Evolutionary conservation across 2,888 invertebrate species (phyloP).

Genomic region (Dexiosoma caninum): DNA sequence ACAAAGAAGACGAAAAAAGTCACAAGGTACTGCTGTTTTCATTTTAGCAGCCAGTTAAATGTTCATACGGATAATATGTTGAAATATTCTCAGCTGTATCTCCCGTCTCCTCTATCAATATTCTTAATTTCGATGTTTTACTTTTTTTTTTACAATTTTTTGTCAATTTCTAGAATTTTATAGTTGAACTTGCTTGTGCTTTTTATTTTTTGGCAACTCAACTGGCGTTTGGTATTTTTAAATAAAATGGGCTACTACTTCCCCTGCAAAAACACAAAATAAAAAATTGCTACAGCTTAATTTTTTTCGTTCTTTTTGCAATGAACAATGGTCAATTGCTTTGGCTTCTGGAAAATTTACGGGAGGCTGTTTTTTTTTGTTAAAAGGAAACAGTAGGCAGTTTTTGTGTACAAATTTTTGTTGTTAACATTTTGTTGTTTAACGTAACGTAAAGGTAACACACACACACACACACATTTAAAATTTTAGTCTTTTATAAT

Average conservation of each 20-base stretch:
- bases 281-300: not conserved
- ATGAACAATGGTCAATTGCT: constrained; percentile 60
- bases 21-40: constrained; percentile 35
- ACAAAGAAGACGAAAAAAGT: not conserved
- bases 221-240: constrained; percentile 25
- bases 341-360: constrained; percentile 52
- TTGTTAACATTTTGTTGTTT: constrained; percentile 18
- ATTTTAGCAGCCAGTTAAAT: constrained; percentile 47
- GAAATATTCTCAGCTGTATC: constrained; percentile 16
- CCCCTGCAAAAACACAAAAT: not conserved
- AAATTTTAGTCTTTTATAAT: constrained; percentile 61
- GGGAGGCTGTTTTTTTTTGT: not conserved
- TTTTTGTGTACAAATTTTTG: constrained; percentile 1
- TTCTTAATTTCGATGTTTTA: constrained; percentile 26
- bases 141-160: constrained; percentile 24
- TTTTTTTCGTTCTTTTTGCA: not conserved
- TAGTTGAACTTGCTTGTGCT: constrained; percentile 42
- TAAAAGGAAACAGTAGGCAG: constrained; percentile 22
- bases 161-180: constrained; percentile 53
- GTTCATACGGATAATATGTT: constrained; percentile 40
- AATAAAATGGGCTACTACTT: not conserved
- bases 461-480: constrained; percentile 4
- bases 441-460: constrained; percentile 26
- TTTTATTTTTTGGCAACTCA: constrained; percentile 38
- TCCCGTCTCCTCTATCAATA: not conserved